Evolutionary conservation across 2,888 invertebrate species (phyloP).

Genomic region (Brenthis daphne): DNA sequence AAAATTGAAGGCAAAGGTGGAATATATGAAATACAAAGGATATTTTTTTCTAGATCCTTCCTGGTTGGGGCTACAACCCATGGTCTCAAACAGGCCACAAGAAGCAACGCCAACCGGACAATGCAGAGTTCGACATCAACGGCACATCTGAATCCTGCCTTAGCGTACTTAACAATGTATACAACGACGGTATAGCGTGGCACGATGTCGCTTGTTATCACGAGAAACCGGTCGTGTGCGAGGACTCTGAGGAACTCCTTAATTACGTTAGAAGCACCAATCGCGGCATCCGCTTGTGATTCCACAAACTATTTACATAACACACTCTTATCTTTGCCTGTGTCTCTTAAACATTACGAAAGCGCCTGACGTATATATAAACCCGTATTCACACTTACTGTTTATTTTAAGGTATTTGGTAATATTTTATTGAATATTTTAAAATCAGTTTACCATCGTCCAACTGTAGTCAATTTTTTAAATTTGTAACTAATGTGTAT

Average conservation of each 20-base stretch:
- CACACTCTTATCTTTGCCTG: conserved; percentile 5
- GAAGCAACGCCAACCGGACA: conserved; percentile 93
- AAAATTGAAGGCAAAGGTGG: too few relatives aligned
- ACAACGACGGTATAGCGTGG: conserved; percentile 96
- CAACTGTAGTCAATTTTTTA: not conserved
- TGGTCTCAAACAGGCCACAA: conserved; percentile 96
- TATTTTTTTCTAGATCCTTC: conserved; percentile 72
- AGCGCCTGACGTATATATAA: not conserved
- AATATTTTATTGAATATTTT: conserved; percentile 10
- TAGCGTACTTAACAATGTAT: conserved; percentile 94
- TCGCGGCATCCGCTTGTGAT: conserved; percentile 90
- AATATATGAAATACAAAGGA: not conserved
- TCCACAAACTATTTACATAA: conserved; percentile 26
- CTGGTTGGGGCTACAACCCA: conserved; percentile 91
- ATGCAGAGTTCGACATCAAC: conserved; percentile 95
- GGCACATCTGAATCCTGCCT: conserved; percentile 93
- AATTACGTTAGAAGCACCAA: conserved; percentile 93
- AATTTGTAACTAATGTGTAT: conserved; percentile 3
- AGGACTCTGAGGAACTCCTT: conserved; percentile 93
- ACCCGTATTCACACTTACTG: conserved; percentile 3
- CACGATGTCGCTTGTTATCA: conserved; percentile 97
- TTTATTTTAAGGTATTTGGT: conserved; percentile 11
- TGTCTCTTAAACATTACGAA: conserved; percentile 5
- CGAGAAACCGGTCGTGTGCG: conserved; percentile 95
- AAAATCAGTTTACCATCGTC: not conserved